Evolutionary conservation across 2,113 vertebrate species (phyloP).

Genomic region (Scomber colias): DNA sequence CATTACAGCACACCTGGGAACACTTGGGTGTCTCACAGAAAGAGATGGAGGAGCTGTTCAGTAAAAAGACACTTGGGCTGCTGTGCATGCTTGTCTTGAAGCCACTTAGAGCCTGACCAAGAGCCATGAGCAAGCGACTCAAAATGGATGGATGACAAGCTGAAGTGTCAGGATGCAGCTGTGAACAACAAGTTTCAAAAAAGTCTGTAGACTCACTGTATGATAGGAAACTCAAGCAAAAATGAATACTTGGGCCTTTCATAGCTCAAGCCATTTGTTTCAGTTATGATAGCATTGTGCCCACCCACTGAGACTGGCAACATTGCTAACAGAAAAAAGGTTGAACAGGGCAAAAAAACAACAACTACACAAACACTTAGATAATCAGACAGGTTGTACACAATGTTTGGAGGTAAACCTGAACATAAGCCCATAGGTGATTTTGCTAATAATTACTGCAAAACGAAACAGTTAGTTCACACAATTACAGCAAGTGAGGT

Average conservation of each 20-base stretch:
- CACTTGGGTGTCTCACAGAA: slow-evolving; percentile 3
- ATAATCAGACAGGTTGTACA: slow-evolving; percentile 6
- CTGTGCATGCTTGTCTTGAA: neutral
- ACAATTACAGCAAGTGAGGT: neutral
- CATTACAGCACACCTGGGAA: neutral
- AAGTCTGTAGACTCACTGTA: neutral
- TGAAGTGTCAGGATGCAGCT: slow-evolving; percentile 4
- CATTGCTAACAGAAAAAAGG: neutral
- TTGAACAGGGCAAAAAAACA: neutral
- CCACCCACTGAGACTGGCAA: neutral
- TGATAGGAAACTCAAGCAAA: neutral
- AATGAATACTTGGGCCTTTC: too few relatives aligned
- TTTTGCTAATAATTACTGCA: neutral
- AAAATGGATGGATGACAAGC: slow-evolving; percentile 10
- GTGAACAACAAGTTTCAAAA: neutral
- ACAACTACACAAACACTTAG: neutral
- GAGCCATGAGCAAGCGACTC: neutral
- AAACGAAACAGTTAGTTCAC: neutral
- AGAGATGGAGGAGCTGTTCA: neutral
- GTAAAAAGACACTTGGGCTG: neutral
- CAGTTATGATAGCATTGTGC: neutral
- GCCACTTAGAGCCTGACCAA: neutral
- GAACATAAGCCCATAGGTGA: neutral
- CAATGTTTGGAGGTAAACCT: neutral
- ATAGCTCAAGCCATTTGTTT: neutral